Evolutionary conservation across 2,888 invertebrate species (phyloP).

Genomic region (Metopia argyrocephala): DNA sequence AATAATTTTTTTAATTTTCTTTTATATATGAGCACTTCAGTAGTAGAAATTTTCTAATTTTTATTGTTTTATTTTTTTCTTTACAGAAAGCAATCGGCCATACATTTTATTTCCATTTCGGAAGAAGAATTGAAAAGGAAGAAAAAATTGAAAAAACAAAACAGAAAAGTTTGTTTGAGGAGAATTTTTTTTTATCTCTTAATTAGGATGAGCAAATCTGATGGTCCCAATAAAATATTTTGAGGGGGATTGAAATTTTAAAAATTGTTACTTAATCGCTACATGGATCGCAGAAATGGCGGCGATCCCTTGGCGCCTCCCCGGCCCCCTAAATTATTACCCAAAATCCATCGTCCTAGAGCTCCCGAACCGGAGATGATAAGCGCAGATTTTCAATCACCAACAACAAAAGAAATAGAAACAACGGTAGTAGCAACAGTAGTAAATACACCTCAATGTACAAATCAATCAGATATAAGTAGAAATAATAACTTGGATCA

Average conservation of each 20-base stretch:
- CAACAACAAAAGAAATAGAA: slow-evolving; percentile 64
- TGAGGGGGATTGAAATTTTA: slow-evolving; percentile 79
- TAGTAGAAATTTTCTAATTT: too few species aligned
- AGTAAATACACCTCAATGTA: slow-evolving; percentile 68
- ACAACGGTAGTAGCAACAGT: slow-evolving; percentile 62
- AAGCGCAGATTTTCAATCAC: slow-evolving; percentile 67
- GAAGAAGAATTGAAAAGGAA: too few species aligned
- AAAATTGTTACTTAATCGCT: slow-evolving; percentile 71
- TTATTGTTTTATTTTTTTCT: slow-evolving; percentile 64
- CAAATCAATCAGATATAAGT: slow-evolving; percentile 68
- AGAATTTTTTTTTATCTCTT: background rate
- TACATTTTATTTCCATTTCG: too few species aligned
- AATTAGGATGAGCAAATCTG: slow-evolving; percentile 81
- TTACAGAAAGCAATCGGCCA: slow-evolving; percentile 82
- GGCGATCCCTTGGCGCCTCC: slow-evolving; percentile 87
- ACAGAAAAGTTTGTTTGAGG: background rate
- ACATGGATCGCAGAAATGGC: slow-evolving; percentile 88
- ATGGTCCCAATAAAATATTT: slow-evolving; percentile 82
- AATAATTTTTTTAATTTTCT: background rate
- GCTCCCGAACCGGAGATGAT: slow-evolving; percentile 81
- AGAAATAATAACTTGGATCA: slow-evolving; percentile 68
- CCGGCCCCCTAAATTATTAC: slow-evolving; percentile 86
- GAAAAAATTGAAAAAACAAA: background rate
- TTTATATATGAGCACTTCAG: too few species aligned
- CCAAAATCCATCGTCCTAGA: slow-evolving; percentile 83